Conservation (phyloP, 2,888 invertebrate genomes). For the Heliconius hortense region DNA sequence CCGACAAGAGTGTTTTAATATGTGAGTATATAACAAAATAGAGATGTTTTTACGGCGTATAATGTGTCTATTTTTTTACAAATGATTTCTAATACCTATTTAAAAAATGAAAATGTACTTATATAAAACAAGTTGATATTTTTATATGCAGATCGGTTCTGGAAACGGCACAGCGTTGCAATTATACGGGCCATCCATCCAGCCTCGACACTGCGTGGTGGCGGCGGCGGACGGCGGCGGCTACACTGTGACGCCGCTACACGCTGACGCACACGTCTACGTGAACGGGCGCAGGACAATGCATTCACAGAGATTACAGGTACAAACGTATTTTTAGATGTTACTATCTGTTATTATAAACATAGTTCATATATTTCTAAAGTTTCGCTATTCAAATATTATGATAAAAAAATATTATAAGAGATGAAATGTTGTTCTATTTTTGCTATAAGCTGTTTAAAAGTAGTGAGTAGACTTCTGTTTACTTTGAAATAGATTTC, state of each 20-base stretch:
- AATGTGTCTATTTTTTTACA: neutral
- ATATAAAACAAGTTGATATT: neutral
- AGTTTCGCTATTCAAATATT: too few relatives aligned
- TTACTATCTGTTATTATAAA: neutral
- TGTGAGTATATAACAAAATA: neutral
- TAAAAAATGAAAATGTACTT: neutral
- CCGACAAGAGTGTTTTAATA: too few relatives aligned
- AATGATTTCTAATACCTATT: neutral
- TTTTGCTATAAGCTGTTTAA: too few relatives aligned
- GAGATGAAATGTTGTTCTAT: too few relatives aligned
- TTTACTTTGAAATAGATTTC: too few relatives aligned
- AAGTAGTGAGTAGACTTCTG: too few relatives aligned
- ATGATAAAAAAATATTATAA: too few relatives aligned
- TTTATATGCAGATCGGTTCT: conserved; percentile 82
- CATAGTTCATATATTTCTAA: too few relatives aligned
- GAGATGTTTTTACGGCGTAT: neutral
- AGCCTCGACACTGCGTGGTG: conserved; percentile 97
- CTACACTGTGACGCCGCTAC: conserved; percentile 95
- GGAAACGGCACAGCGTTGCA: conserved; percentile 91
- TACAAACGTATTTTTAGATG: conserved; percentile 17
- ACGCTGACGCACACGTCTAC: conserved; percentile 95
- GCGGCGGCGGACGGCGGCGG: conserved; percentile 96
- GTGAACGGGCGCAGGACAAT: conserved; percentile 96
- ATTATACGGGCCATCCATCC: conserved; percentile 94
- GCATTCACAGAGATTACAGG: conserved; percentile 95